Evolutionary conservation across 2,113 vertebrate genomes (phyloP).

Genomic region (Thunnus maccoyii): DNA sequence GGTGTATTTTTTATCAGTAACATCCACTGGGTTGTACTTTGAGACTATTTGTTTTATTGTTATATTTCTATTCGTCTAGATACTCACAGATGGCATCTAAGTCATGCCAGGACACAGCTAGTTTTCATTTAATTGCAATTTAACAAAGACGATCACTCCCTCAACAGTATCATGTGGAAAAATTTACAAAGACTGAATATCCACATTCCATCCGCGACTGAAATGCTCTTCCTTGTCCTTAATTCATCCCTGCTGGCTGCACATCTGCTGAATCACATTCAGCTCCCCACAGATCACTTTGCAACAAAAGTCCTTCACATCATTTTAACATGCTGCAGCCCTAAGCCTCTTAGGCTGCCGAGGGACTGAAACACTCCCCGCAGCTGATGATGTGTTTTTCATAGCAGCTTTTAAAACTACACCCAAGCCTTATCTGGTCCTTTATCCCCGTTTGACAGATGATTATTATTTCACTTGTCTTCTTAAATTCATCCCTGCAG

Average conservation of each 20-base stretch:
- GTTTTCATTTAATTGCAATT: neutral
- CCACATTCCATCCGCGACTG: neutral
- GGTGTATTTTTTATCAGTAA: too few relatives aligned
- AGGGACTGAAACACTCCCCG: constrained; percentile 17
- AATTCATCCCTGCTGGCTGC: constrained; percentile 54
- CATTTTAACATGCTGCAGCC: constrained; percentile 33
- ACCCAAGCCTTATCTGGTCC: neutral
- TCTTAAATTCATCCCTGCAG: neutral
- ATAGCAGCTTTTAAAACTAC: constrained; percentile 10
- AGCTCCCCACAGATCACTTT: constrained; percentile 51
- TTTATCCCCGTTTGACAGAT: neutral
- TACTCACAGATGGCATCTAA: neutral
- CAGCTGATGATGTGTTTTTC: constrained; percentile 13
- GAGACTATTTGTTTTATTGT: neutral
- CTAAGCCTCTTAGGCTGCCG: constrained; percentile 19
- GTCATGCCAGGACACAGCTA: neutral
- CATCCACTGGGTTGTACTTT: neutral
- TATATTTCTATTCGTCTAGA: neutral
- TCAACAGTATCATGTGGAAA: neutral
- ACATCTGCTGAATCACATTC: constrained; percentile 68
- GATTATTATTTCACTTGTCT: neutral
- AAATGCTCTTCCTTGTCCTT: constrained; percentile 30
- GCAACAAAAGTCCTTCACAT: constrained; percentile 55
- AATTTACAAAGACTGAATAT: constrained; percentile 1
- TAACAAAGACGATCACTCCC: neutral